These are phyloP conservation scores for Callorhinus ursinus DNA, from an alignment of 2,113 vertebrate species.

Conservation along the genomic window DNA sequence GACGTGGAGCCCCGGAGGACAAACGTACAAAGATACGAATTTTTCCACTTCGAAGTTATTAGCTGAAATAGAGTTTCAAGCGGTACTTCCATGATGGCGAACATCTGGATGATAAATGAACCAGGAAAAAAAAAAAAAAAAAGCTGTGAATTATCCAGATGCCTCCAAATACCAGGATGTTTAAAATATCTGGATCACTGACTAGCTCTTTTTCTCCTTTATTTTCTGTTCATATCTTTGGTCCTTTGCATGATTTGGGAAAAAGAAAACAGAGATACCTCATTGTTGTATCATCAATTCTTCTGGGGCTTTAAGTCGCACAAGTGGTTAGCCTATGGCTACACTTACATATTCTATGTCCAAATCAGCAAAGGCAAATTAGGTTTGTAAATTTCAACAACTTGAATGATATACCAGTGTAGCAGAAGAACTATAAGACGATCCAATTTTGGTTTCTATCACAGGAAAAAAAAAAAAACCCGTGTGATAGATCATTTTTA, in stretches of 20 bases:
- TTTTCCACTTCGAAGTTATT: slow-evolving; percentile 13
- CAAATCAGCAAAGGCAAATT: background rate
- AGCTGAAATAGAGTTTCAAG: background rate
- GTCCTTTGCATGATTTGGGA: background rate
- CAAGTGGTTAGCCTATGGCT: background rate
- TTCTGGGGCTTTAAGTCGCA: background rate
- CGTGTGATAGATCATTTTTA: fast-evolving
- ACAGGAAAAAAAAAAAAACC: background rate
- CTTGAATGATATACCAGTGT: fast-evolving
- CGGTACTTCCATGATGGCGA: background rate
- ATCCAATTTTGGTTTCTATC: background rate
- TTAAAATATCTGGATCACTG: slow-evolving; percentile 16
- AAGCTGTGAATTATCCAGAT: slow-evolving; percentile 59
- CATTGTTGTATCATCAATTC: background rate
- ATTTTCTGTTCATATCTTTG: background rate
- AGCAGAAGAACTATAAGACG: no score
- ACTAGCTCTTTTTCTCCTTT: background rate
- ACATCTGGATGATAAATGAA: slow-evolving; percentile 74
- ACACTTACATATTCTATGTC: background rate
- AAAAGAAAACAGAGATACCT: background rate
- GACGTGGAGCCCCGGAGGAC: background rate
- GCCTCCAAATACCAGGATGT: slow-evolving; percentile 22
- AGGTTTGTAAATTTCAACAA: background rate
- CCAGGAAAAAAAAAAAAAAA: background rate
- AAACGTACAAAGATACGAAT: background rate